These are phyloP conservation scores for Callithrix jacchus DNA, from an alignment of 2,113 vertebrate species.

Conservation along the genomic window DNA sequence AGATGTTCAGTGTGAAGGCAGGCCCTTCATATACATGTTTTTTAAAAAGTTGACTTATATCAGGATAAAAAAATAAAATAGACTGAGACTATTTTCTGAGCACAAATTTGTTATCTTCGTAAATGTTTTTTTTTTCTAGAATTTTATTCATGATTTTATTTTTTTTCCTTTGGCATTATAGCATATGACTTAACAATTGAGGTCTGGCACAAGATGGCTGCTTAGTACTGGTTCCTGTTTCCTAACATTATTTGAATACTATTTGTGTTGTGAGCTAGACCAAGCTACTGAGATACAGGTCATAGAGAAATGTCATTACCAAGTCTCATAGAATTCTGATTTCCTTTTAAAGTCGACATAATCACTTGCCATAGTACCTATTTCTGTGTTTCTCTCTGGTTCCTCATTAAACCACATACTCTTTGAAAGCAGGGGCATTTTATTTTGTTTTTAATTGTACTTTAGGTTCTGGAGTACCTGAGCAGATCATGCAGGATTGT, in stretches of 20 bases:
- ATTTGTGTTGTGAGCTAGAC: neutral
- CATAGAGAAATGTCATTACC: neutral
- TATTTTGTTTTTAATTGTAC: no score
- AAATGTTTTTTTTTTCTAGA: no score
- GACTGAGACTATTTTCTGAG: neutral
- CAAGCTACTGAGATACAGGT: neutral
- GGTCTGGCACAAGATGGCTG: neutral
- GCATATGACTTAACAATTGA: no score
- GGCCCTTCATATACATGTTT: accelerated
- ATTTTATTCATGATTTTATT: no score
- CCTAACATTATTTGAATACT: no score
- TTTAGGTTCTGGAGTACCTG: no score
- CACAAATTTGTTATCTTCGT: neutral
- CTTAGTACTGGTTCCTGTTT: neutral
- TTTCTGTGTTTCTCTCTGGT: neutral
- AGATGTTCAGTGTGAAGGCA: neutral
- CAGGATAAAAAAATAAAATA: neutral
- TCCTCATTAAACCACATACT: no score
- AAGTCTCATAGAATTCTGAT: neutral
- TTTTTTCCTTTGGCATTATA: no score
- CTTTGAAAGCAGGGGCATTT: neutral
- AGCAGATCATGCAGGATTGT: no score
- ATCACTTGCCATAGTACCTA: neutral
- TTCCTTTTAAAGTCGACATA: neutral
- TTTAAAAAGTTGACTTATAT: neutral